Evolutionary conservation across 1,140 invertebrate species (phyloP), one percentile per base, ranked within the genome.

Genomic region (Ceratitis capitata): DNA sequence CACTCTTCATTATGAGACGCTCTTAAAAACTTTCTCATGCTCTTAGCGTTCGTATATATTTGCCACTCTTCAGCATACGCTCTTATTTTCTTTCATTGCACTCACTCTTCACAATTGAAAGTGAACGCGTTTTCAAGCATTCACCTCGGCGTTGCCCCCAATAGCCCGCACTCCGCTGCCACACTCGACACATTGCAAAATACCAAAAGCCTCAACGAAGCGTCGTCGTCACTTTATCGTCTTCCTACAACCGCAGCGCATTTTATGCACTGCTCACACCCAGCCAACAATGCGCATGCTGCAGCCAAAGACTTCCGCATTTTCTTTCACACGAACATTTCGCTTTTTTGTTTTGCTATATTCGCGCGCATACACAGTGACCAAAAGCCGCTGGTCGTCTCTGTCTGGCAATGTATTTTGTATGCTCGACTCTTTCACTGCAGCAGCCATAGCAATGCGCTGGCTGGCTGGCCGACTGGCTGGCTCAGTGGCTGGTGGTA

Each of bases 231-330:
- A 83, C 49, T 83, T 83, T 83, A 16, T 35, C 26, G 82, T 83
- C 45, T 83, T 83, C 49, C 26, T 32, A 85, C 12, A 51, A 74
- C 26, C 19, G 23, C 51, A 56, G 5, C 4, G 51, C 51, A 53
- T 47, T 83, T n/a, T 32, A 35, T 69, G 61, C 53, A 39, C 47
- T 83, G 42, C 32, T 53, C 82, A 51, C 82, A 49, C 82, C 29
- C 49, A 49, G 42, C 35, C 53, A 51, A 19, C 29, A 32, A 3
- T 14, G 49, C 19, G 26, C 45, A 83, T 53, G 82, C 32, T 83
- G 82, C 61, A 85, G 61, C 23, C 26, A 85, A 49, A 84, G 56
- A 85, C 85, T 85, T 85, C 85, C 85, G 85, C 85, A 85, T 85
- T 85, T 64, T 47, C 58, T 85, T 85, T 85, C 78, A 85, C 61